These are phyloP conservation scores for Dromius quadrimaculatus DNA, from an alignment of 2,888 invertebrate genomes.

Conservation along the genomic window DNA sequence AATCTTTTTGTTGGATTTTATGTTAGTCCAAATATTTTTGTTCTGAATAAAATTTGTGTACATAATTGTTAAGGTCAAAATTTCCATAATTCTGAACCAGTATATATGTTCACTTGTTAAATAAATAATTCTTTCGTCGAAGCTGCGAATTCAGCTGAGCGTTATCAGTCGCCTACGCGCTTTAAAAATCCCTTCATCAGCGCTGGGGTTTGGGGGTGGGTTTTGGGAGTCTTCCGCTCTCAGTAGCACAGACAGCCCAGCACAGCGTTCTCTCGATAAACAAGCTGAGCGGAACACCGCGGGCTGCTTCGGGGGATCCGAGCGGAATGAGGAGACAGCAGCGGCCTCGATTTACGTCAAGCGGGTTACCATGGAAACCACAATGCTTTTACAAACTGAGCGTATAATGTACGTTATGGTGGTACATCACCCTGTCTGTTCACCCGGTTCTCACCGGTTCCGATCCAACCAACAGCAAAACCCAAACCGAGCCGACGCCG, in stretches of 20 bases:
- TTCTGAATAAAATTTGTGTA: no score
- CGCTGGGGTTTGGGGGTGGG: neutral
- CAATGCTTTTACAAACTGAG: slow-evolving; percentile 50
- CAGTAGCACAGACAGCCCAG: neutral
- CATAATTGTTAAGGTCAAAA: no score
- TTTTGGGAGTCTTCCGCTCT: no score
- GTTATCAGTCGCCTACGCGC: neutral
- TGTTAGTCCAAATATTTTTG: no score
- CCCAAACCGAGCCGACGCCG: neutral
- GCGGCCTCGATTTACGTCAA: slow-evolving; percentile 50
- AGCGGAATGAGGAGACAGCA: neutral
- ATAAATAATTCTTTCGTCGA: no score
- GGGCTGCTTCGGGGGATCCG: neutral
- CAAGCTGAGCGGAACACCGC: slow-evolving; percentile 1
- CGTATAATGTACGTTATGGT: slow-evolving; percentile 13
- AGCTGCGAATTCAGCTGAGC: no score
- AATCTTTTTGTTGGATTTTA: no score
- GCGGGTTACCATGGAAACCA: slow-evolving; percentile 51
- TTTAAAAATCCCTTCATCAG: slow-evolving; percentile 37
- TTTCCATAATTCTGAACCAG: no score
- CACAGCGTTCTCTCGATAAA: slow-evolving; percentile 11
- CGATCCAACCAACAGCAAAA: slow-evolving; percentile 8
- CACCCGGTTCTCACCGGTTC: neutral
- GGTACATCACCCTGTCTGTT: slow-evolving; percentile 11
- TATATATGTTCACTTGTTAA: no score